Percentiles rank a stretch among this genome's conserved stretches.
Conservation (phyloP, 2,888 invertebrate species). For the Pyrgus malvae region DNA sequence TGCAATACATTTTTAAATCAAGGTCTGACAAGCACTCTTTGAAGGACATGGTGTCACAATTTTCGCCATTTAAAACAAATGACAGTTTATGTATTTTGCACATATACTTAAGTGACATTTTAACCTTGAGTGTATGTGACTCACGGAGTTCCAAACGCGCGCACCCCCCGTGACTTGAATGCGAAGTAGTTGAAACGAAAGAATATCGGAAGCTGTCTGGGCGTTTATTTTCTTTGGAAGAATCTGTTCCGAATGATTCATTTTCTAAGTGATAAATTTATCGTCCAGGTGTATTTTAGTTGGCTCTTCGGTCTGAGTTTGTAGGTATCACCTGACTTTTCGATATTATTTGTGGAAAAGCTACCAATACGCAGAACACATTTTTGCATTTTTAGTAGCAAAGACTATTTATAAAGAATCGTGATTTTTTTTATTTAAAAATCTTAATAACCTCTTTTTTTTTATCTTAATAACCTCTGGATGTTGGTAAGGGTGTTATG, state of each 20-base stretch:
- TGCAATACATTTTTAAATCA: too few species aligned
- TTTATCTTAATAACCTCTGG: too few species aligned
- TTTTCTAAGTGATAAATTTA: constrained; percentile 14
- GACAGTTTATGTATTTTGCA: constrained; percentile 8
- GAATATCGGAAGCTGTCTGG: constrained; percentile 17
- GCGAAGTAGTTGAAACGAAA: background rate
- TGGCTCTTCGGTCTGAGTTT: background rate
- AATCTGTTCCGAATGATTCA: constrained; percentile 3
- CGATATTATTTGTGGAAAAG: background rate
- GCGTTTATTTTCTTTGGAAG: constrained; percentile 18
- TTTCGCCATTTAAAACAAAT: background rate
- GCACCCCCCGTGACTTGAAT: background rate
- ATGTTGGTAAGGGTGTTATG: too few species aligned
- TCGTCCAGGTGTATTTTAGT: constrained; percentile 15
- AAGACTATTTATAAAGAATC: too few species aligned
- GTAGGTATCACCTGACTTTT: constrained; percentile 10
- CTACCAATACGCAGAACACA: background rate
- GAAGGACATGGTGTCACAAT: constrained; percentile 20
- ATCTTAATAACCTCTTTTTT: too few species aligned
- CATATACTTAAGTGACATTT: constrained; percentile 13
- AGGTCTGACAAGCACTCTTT: constrained; percentile 13
- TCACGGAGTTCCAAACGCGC: too few species aligned
- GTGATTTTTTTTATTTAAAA: too few species aligned
- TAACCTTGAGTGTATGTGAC: constrained; percentile 10
- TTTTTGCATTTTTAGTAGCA: background rate